phyloP scores from a whole-genome alignment of 35 echinoderm and acorn worm genomes.

The Ophioderma brevispina region DNA sequence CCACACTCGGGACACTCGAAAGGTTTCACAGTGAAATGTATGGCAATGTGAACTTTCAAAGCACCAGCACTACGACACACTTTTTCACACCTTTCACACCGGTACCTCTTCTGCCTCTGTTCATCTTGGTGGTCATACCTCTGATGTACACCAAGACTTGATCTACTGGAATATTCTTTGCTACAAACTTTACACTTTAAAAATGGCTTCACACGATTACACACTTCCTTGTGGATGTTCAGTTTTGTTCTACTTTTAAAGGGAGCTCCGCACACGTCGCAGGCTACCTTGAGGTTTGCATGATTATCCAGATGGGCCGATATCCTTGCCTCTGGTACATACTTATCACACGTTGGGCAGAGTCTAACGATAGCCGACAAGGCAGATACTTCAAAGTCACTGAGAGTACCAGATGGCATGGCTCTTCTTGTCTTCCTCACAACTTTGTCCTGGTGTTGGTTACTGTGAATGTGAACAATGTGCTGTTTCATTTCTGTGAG shows the following conservation, averaged over 20 bases:
- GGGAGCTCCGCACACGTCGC: neutral
- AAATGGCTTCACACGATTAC: neutral
- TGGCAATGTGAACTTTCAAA: neutral
- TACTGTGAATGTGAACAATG: neutral
- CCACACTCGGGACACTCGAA: slow-evolving; percentile 56
- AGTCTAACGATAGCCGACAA: neutral
- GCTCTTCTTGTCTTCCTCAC: neutral
- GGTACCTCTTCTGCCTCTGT: neutral
- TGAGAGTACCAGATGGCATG: neutral
- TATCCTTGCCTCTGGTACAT: neutral
- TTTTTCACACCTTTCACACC: neutral
- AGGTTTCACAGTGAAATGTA: neutral
- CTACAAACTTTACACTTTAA: neutral
- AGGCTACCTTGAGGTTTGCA: neutral
- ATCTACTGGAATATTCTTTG: neutral
- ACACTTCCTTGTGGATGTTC: neutral
- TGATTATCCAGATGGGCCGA: neutral
- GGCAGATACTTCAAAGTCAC: neutral
- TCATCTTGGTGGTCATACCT: neutral
- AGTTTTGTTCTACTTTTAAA: neutral
- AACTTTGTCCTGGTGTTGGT: neutral
- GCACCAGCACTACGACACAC: neutral
- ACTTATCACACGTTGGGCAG: neutral
- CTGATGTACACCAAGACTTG: neutral
- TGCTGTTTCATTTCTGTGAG: neutral